Evolutionary conservation across 1,140 invertebrate genomes (phyloP), one percentile per base, ranked within the genome.

Genomic region (Cydia strobilella): DNA sequence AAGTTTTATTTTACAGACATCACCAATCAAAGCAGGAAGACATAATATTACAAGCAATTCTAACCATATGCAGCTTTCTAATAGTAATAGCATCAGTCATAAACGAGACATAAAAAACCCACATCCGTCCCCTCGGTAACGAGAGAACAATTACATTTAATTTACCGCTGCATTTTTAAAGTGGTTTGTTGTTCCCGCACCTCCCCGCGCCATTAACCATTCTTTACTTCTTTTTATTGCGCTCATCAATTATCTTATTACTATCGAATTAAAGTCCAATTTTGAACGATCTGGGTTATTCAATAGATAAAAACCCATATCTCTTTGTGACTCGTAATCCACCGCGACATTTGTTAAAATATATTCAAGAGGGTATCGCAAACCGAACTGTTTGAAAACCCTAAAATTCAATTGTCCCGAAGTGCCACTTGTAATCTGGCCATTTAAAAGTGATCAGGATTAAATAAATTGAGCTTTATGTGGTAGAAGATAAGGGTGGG

Each of bases 321-420:
- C 81, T 81, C 81, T 83, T 82, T 78, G 59, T 80, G 72, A 72
- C 75, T 76, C 74, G 83, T 88, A 87, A 89, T 90, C 81, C 76
- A 84, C 85, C 87, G 85, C 87, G 90, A 92, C 90, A 92, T 92
- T 92, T 92, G 90, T 91, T 92, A 90, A 91, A 92, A 87, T 84
- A 86, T 76, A 85, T 83, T 83, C 76, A 80, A 86, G 83, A 85
- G 89, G 88, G 88, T 89, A 90, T 90, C 89, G 79, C 77, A 78
- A 78, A 31, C 31, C 54, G 54, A 59, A 81, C 79, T 80, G 81
- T 79, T 81, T 84, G 86, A 80, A 87, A 91, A 59, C 54, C 54
- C 54, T 59, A 59, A 80, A 90, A 84, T 89, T 87, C 84, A 88
- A 90, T 92, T 90, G 89, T 88, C 75, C 74, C 74, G 51, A 88